These are phyloP conservation scores for Hypomecis atomaria DNA, from an alignment of 2,888 invertebrate genomes.

Conservation along the genomic window DNA sequence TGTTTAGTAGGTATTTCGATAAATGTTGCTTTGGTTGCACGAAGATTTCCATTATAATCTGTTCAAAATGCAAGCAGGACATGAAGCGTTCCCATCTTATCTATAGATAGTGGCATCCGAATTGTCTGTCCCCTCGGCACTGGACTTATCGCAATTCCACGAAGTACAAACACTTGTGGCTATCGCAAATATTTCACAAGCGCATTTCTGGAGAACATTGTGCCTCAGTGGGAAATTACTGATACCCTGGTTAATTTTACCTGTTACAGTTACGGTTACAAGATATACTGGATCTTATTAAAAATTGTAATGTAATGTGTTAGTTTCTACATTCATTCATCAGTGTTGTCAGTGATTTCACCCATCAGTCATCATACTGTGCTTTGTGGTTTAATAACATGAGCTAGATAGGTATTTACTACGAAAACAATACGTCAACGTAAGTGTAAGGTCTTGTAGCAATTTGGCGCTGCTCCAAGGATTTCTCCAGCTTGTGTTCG, in stretches of 20 bases:
- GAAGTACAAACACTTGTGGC: conserved; percentile 76
- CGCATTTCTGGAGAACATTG: conserved; percentile 52
- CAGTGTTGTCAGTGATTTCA: conserved; percentile 15
- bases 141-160: conserved; percentile 75
- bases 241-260: conserved; percentile 19
- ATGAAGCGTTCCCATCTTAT: conserved; percentile 59
- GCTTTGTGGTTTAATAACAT: conserved; percentile 15
- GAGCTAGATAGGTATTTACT: conserved; percentile 26
- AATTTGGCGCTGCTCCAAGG: conserved; percentile 71
- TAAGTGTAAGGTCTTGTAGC: conserved; percentile 47
- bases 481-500: conserved; percentile 51
- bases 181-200: conserved; percentile 79
- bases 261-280: conserved; percentile 9
- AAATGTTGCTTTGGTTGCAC: neutral
- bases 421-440: conserved; percentile 38
- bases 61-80: conserved; percentile 48
- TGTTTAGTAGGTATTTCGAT: neutral
- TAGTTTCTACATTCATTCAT: conserved; percentile 11
- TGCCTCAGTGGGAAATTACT: conserved; percentile 31
- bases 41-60: conserved; percentile 10
- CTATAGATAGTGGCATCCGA: conserved; percentile 74
- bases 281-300: conserved; percentile 7
- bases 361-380: conserved; percentile 16
- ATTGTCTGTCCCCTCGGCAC: conserved; percentile 64
- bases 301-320: no score